A percentile compares a stretch with the other conserved stretches of the same genome.
Evolutionary conservation across 1,140 invertebrate genomes (phyloP).

Genomic region (Solenopsis invicta): DNA sequence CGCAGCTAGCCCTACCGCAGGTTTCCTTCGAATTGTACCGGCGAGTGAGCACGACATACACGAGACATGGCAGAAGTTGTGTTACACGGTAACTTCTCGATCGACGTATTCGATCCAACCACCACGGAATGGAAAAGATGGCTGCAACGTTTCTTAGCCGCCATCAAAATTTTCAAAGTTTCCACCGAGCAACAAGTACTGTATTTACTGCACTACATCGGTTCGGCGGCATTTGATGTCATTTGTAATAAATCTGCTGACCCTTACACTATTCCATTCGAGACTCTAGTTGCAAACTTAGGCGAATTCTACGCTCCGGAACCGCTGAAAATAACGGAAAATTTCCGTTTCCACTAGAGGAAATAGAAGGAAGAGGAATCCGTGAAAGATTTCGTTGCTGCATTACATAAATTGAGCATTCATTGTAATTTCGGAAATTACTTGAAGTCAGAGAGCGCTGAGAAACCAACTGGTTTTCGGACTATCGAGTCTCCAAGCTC

Average conservation of each 20-base stretch:
- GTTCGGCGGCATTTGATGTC: too few relatives aligned
- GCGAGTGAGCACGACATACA: too few relatives aligned
- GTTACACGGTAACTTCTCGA: too few relatives aligned
- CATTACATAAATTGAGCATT: slow-evolving; percentile 13
- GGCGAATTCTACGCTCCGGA: background rate
- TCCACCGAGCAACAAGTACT: too few relatives aligned
- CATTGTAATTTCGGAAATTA: slow-evolving; percentile 10
- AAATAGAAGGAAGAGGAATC: background rate
- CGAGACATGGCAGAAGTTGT: too few relatives aligned
- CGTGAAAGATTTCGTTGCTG: background rate
- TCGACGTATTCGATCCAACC: too few relatives aligned
- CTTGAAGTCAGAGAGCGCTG: background rate
- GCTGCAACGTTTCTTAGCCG: too few relatives aligned
- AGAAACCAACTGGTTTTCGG: slow-evolving; percentile 26
- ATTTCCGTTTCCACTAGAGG: slow-evolving; percentile 2
- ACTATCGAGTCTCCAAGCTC: background rate
- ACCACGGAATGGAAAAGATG: too few relatives aligned
- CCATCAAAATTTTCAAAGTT: too few relatives aligned
- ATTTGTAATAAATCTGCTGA: background rate
- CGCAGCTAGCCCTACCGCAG: too few relatives aligned
- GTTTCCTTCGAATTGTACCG: too few relatives aligned
- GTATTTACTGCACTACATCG: too few relatives aligned
- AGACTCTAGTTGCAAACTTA: background rate
- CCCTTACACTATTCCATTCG: background rate
- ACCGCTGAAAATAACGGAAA: slow-evolving; percentile 9